Evolutionary conservation across 2,797 vertebrate species (phyloP).

Genomic region (Limosa lapponica): DNA sequence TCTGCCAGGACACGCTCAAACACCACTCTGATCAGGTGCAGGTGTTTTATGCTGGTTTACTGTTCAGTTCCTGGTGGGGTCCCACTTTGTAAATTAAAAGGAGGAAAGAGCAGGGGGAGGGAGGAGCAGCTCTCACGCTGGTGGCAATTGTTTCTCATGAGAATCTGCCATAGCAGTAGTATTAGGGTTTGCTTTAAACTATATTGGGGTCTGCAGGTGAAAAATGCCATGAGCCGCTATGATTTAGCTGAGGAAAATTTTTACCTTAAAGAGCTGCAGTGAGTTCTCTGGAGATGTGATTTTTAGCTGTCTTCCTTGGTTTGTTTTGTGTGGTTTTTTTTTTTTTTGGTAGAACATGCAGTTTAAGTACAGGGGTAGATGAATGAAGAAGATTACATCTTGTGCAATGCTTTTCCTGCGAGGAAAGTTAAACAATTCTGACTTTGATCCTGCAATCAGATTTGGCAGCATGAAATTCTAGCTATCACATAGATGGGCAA

Average conservation of each 20-base stretch:
- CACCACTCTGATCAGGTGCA: background rate
- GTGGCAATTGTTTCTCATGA: fast-evolving
- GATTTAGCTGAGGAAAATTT: background rate
- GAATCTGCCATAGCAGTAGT: fast-evolving
- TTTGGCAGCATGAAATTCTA: conserved; percentile 9
- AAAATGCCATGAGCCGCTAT: background rate
- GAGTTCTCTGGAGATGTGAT: background rate
- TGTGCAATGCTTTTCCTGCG: background rate
- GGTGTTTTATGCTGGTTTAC: background rate
- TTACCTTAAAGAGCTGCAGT: background rate
- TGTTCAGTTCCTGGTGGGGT: background rate
- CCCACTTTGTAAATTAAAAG: background rate
- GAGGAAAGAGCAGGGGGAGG: background rate
- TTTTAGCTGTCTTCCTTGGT: background rate
- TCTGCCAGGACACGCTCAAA: background rate
- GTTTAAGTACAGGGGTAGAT: background rate
- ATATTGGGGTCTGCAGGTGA: background rate
- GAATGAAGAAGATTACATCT: background rate
- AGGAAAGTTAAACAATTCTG: background rate
- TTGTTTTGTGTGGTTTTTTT: background rate
- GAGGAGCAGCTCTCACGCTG: fast-evolving
- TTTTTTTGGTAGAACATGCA: background rate
- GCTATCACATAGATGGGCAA: background rate
- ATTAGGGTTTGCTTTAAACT: background rate
- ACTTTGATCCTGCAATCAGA: conserved; percentile 10